These are phyloP conservation scores for Ibidorhyncha struthersii DNA, from an alignment of 2,113 vertebrate species.

Conservation along the genomic window DNA sequence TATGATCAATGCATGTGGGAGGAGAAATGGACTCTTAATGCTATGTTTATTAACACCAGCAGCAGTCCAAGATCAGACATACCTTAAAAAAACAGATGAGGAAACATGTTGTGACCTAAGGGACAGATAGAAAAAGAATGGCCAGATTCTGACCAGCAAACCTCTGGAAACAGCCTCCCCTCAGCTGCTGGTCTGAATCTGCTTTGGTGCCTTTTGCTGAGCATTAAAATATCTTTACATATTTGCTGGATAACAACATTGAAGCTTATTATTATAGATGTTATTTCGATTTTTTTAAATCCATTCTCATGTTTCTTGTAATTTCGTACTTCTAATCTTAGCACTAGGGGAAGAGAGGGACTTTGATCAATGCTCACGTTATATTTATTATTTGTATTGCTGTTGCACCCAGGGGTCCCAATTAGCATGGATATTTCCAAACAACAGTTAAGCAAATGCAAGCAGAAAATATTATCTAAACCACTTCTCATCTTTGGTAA, in stretches of 20 bases:
- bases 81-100: background rate
- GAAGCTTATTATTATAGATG: background rate
- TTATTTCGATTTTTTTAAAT: background rate
- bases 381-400: background rate
- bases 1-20: background rate
- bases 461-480: background rate
- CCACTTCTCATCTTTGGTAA: background rate
- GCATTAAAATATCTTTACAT: background rate
- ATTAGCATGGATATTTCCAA: background rate
- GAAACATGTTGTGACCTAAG: background rate
- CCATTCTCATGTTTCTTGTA: background rate
- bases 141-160: background rate
- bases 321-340: background rate
- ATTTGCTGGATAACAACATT: background rate
- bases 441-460: background rate
- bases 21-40: background rate
- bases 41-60: background rate
- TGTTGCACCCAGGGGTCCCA: background rate
- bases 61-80: background rate
- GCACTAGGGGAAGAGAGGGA: background rate
- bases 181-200: background rate
- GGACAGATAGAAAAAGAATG: background rate
- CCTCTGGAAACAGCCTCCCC: background rate
- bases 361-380: background rate
- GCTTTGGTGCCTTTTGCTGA: background rate